Evolutionary conservation across 2,888 invertebrate species (phyloP).

Genomic region (Cheilosia variabilis): DNA sequence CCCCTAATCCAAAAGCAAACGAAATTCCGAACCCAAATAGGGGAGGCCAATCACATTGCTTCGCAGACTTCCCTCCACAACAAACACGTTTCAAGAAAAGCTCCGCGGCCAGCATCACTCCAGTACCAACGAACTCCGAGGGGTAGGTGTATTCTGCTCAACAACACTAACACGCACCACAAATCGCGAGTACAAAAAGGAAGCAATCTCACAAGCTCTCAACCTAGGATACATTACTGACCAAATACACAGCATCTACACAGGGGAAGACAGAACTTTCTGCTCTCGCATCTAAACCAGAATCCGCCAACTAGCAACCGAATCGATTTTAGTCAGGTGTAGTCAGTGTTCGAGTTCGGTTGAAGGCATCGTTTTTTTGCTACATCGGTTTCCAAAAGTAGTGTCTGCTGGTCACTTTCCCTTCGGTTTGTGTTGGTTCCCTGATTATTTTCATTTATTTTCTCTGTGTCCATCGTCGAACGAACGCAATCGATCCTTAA

Average conservation of each 20-base stretch:
- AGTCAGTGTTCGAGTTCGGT: slow-evolving; percentile 75
- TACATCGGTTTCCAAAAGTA: slow-evolving; percentile 67
- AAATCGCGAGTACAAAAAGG: background rate
- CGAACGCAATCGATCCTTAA: slow-evolving; percentile 17
- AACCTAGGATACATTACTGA: slow-evolving; percentile 68
- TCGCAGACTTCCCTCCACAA: slow-evolving; percentile 24
- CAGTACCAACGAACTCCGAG: slow-evolving; percentile 34
- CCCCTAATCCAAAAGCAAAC: slow-evolving; percentile 7
- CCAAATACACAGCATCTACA: slow-evolving; percentile 65
- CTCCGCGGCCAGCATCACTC: slow-evolving; percentile 36
- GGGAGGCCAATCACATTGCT: slow-evolving; percentile 12
- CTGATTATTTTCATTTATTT: background rate
- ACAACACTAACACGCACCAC: background rate
- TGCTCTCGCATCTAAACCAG: slow-evolving; percentile 31
- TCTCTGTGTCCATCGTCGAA: background rate
- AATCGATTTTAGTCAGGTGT: slow-evolving; percentile 76
- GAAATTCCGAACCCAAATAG: background rate
- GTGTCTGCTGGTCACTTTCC: slow-evolving; percentile 23
- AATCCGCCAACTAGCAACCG: slow-evolving; percentile 60
- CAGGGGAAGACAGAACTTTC: slow-evolving; percentile 51
- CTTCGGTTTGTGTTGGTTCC: slow-evolving; percentile 25
- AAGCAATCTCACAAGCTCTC: slow-evolving; percentile 30
- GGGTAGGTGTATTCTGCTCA: slow-evolving; percentile 15
- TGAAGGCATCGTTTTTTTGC: slow-evolving; percentile 59
- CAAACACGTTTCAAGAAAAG: slow-evolving; percentile 30